Evolutionary conservation across 53 echinoderm and acorn worm genomes (phyloP), one percentile per base, ranked within the genome.

Genomic region (Echinometra lucunter): DNA sequence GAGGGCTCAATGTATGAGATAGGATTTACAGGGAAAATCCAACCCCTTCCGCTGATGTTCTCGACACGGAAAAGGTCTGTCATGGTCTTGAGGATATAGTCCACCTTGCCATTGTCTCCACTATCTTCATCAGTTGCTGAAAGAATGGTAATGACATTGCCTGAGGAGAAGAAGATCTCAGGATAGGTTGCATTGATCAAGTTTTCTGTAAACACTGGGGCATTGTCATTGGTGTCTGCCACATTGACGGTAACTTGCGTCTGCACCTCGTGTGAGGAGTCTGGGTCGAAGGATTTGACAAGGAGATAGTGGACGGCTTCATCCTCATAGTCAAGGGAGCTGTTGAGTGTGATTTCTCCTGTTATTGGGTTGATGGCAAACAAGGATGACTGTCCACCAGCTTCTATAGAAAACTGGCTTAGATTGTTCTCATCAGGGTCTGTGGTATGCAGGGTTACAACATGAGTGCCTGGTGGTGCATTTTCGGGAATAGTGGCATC

Each of bases 151-250:
- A 66, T 35, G 60, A 94, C 42, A 27, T 7, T 44, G n/a, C 25
- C 75, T n/a, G 57, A 23, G 47, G 95, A 82, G 35, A 96, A 70
- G 91, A 96, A 82, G 45, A 88, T 67, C 83, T 99, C 99, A 21
- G 97, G 96, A 45, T 96, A 95, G 47, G 92, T 95, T 18, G 55
- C 66, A 28, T 95, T 94, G 55, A 97, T 96, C 0, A 74, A 56
- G 53, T 95, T 45, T 66, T 55, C 58, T 35, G 45, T 49, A 47
- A 98, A 98, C 30, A 94, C 80, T 49, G 98, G 98, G 27, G 97
- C 94, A 87, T 98, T 97, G 95, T 98, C 98, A 89, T 98, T 98
- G n/a, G 98, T 92, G 66, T 98, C 98, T 17, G 92, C 75, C 37
- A 98, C 92, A 19, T 94, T 92, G 37, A 98, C 95, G 6, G 95